Evolutionary conservation across 2,888 invertebrate genomes (phyloP).

Genomic region (Scotopteryx bipunctaria): DNA sequence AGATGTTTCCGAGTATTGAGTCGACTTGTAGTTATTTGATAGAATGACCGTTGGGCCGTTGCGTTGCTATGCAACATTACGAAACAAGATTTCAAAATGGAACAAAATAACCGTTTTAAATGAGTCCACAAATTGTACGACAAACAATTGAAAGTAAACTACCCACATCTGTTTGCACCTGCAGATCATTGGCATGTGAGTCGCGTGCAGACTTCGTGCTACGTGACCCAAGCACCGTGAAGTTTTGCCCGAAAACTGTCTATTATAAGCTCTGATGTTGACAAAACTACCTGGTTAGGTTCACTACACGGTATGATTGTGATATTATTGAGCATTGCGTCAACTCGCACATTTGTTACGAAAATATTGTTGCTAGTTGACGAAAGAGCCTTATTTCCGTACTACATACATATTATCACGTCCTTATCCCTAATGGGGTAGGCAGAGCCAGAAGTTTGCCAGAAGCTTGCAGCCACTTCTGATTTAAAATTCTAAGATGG

Average conservation of each 20-base stretch:
- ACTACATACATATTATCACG: no score
- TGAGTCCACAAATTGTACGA: constrained; percentile 15
- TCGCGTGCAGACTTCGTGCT: constrained; percentile 31
- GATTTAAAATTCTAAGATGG: no score
- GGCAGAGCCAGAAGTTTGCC: no score
- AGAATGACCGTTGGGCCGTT: not conserved
- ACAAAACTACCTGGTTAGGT: constrained; percentile 2
- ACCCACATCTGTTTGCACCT: constrained; percentile 31
- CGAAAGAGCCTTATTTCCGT: no score
- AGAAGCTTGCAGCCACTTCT: no score
- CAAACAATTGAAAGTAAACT: constrained; percentile 28
- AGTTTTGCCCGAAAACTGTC: constrained; percentile 13
- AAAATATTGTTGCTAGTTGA: no score
- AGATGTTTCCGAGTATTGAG: no score
- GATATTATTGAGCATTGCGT: not conserved
- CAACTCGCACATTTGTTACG: not conserved
- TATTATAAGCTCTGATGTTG: constrained; percentile 23
- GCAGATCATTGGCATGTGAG: constrained; percentile 36
- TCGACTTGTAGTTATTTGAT: no score
- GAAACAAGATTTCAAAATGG: constrained; percentile 4
- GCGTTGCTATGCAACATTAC: constrained; percentile 17
- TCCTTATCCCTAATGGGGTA: no score
- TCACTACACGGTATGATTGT: no score
- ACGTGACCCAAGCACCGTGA: constrained; percentile 27
- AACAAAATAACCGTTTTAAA: constrained; percentile 10